Evolutionary conservation across 2,797 vertebrate species (phyloP), one percentile per base, ranked within the genome.

Genomic region (Erethizon dorsatum): DNA sequence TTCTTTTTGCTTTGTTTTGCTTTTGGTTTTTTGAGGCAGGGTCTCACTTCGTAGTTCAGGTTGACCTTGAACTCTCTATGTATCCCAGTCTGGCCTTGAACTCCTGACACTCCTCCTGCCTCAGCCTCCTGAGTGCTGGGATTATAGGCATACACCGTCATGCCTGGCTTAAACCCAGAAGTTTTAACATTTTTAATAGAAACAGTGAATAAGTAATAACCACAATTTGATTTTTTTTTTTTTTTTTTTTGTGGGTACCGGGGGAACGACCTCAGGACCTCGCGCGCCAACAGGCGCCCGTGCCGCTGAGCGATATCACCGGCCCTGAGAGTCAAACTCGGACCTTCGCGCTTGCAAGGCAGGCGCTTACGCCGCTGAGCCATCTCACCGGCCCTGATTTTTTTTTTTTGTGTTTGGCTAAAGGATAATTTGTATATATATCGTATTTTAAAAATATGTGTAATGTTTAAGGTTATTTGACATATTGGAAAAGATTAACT

Each of bases 401-500:
- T 54, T 17, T 56, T 82, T 75, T 24, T 77, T 9, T 78, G 28
- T 77, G 22, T 83, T 91, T 79, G 22, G 56, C 56, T 59, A 52
- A 67, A 83, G n/a, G 88, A 54, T 57, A 61, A 59, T 82, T 91
- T 91, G 33, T 57, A 0, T 67, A n/a, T 45, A 52, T 88, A 77
- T 79, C 17, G 17, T 71, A 78, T 86, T 94, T 85, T 94, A 78
- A 57, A 31, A 83, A 28, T 63, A 82, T 10, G 5, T 90, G 28
- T 65, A 73, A 67, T 80, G 11, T 84, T 79, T 67, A 91, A 97
- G 83, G 65, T 93, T 90, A 80, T 47, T 78, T 73, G 69, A 41
- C 31, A 84, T 59, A 61, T 28, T 67, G 50, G 65, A 54, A 89
- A 33, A 78, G 69, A 78, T 82, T 82, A 75, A 57, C 5, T 90